Conservation (phyloP, 2,113 vertebrate species). For the Thinocorus orbignyianus region DNA sequence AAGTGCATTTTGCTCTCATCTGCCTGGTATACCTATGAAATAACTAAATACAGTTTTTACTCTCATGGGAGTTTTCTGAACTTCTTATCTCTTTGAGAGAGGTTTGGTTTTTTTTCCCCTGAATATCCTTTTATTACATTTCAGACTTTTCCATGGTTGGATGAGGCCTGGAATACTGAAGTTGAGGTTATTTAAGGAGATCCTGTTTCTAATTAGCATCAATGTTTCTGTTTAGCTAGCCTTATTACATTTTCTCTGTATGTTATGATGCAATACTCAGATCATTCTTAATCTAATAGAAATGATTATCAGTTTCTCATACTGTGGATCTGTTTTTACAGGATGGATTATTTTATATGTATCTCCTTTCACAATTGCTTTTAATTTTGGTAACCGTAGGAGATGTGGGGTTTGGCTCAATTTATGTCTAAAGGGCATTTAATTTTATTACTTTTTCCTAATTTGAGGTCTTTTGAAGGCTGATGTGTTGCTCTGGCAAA, state of each 20-base stretch:
- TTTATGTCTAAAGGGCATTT: not conserved
- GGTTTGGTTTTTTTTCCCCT: not conserved
- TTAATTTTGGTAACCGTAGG: not conserved
- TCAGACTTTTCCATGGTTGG: not conserved
- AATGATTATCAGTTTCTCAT: not conserved
- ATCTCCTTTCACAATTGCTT: not conserved
- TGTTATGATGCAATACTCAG: not conserved
- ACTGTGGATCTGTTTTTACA: not conserved
- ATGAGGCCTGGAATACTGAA: not conserved
- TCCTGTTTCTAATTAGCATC: slow-evolving; percentile 40
- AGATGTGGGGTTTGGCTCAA: not conserved
- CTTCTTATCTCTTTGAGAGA: not conserved
- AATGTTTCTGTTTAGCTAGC: not conserved
- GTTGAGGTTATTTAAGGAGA: not conserved
- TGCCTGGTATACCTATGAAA: not conserved
- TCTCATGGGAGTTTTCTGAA: not conserved
- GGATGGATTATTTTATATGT: not conserved
- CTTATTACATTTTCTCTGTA: slow-evolving; percentile 12
- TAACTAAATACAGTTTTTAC: not conserved
- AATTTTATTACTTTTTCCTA: not conserved
- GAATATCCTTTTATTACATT: not conserved
- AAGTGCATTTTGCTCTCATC: not conserved
- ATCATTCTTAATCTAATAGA: slow-evolving; percentile 5
- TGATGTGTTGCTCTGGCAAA: not conserved
- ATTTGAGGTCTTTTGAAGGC: not conserved